These are phyloP conservation scores for Chloropsis hardwickii DNA, from an alignment of 2,113 vertebrate genomes.

Conservation along the genomic window DNA sequence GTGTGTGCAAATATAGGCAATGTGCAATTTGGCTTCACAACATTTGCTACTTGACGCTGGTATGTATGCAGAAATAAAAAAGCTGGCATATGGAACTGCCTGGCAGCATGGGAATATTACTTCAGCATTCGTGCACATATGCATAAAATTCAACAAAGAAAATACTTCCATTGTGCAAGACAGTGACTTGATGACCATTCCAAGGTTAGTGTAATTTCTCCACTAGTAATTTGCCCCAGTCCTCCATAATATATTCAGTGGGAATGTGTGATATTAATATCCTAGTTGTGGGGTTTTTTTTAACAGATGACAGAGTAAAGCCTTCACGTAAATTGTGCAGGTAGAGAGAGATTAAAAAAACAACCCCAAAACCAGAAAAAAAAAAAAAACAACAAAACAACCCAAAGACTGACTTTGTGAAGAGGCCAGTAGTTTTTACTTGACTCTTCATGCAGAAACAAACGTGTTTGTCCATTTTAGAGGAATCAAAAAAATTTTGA, in stretches of 20 bases:
- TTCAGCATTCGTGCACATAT: slow-evolving; percentile 44
- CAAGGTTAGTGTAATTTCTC: neutral
- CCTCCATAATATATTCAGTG: neutral
- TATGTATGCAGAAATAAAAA: neutral
- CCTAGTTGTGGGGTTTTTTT: neutral
- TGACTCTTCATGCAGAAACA: slow-evolving; percentile 10
- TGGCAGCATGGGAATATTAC: slow-evolving; percentile 32
- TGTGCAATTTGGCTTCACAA: neutral
- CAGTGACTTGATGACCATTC: neutral
- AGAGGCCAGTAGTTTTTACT: neutral
- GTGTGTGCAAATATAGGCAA: neutral
- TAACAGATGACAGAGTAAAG: neutral
- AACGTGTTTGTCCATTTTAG: neutral
- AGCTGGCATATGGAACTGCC: slow-evolving; percentile 46
- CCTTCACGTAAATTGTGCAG: neutral
- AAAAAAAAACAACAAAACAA: neutral
- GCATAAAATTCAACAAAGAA: slow-evolving; percentile 54
- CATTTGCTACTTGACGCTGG: slow-evolving; percentile 19
- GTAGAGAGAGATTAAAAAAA: neutral
- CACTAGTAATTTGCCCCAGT: neutral
- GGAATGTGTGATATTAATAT: neutral
- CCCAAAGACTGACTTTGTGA: neutral
- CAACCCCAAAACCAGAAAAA: neutral
- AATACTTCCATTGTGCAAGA: neutral
- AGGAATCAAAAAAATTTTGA: neutral